phyloP scores from a whole-genome alignment of 2,113 vertebrate species.

The Hippocampus barbouri region DNA sequence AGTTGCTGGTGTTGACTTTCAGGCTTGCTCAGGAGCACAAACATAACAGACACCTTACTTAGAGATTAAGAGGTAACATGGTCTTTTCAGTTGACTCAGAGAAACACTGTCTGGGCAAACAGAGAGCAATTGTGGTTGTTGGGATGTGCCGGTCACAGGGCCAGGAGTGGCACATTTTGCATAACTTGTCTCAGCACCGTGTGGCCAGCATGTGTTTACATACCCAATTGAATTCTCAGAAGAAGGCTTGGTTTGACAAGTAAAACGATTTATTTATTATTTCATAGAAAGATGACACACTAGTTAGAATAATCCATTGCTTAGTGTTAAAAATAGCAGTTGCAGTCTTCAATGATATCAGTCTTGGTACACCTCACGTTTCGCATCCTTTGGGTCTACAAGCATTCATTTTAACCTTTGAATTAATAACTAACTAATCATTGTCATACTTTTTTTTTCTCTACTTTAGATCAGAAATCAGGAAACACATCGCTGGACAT shows the following conservation, averaged over 20 bases:
- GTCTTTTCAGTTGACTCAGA: conserved; percentile 26
- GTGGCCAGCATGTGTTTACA: neutral
- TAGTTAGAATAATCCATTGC: neutral
- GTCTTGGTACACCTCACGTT: neutral
- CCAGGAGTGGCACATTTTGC: neutral
- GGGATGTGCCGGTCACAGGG: neutral
- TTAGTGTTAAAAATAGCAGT: neutral
- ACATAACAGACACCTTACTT: conserved; percentile 27
- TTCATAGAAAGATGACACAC: neutral
- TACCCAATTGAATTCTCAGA: neutral
- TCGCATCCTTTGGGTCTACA: neutral
- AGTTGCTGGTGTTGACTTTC: conserved; percentile 42
- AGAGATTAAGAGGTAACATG: conserved; percentile 11
- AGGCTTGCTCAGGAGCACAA: conserved; percentile 25
- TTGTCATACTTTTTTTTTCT: neutral
- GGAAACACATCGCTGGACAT: conserved; percentile 86
- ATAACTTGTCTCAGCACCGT: neutral
- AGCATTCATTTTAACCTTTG: neutral
- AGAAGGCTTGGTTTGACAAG: neutral
- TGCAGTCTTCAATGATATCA: neutral
- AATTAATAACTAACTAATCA: neutral
- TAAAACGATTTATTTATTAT: neutral
- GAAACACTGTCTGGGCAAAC: conserved; percentile 24
- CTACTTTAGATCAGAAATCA: conserved; percentile 80
- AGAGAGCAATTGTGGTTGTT: conserved; percentile 1